These are phyloP conservation scores for Bucco capensis DNA, from an alignment of 2,113 vertebrate genomes.

Conservation along the genomic window DNA sequence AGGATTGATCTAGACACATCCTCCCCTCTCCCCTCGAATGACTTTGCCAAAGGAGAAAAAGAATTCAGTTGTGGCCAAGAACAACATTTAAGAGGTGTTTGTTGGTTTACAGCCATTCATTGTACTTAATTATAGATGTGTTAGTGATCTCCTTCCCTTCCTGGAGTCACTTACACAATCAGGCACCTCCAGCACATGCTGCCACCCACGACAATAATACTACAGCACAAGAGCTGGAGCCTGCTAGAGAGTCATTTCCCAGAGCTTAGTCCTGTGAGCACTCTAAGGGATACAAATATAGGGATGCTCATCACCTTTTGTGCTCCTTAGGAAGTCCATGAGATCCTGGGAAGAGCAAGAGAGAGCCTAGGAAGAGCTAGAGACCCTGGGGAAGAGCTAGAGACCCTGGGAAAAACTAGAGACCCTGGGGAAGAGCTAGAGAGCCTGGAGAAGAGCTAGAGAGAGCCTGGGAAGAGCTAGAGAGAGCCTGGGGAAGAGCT, in stretches of 20 bases:
- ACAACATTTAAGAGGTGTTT: background rate
- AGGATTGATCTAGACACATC: background rate
- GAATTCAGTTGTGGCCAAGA: background rate
- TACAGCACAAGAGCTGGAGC: background rate
- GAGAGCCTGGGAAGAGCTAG: too few relatives aligned
- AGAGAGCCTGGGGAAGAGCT: too few relatives aligned
- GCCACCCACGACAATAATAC: background rate
- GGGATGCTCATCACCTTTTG: background rate
- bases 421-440: too few relatives aligned
- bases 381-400: too few relatives aligned
- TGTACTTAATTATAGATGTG: slow-evolving; percentile 39
- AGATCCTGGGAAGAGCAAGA: background rate
- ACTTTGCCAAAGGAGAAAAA: slow-evolving; percentile 6
- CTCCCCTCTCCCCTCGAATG: background rate
- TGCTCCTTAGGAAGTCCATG: background rate
- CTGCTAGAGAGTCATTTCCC: background rate
- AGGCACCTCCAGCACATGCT: background rate
- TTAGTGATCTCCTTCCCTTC: slow-evolving; percentile 13
- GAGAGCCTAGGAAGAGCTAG: too few relatives aligned
- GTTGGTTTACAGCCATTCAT: slow-evolving; percentile 17
- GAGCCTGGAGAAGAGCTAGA: background rate
- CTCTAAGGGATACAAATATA: accelerated
- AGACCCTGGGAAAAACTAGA: too few relatives aligned
- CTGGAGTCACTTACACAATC: background rate
- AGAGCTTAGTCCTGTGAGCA: background rate